Evolutionary conservation across 2,113 vertebrate species (phyloP), one percentile per base, ranked within the genome.

Genomic region (Rousettus leschenaultii): DNA sequence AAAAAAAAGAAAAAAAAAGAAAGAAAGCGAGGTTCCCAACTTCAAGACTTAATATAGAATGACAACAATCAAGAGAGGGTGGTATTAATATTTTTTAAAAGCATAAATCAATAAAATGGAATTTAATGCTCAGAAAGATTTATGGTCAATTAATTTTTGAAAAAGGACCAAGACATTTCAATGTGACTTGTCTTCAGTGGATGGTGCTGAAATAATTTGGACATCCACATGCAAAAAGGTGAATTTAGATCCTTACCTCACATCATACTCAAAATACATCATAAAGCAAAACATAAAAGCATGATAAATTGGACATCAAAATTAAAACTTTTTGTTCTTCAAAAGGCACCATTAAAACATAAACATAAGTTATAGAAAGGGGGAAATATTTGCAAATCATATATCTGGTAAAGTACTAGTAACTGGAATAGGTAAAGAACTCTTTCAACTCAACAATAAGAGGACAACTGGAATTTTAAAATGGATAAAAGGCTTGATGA

Each of bases 91-190:
- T 6, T 30, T 70, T 26, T 5, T 48, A 88, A 93, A 73, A 87
- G 63, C 33, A 43, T 40, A 71, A 89, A 80, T 74, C 71, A 87
- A 87, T 86, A 35, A 65, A 45, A 78, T 26, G 40, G 18, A 63
- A 70, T 78, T 22, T 68, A 88, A 45, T 91, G 77, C 45, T 61
- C 86, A 48, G 85, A 84, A 85, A 85, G 38, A 80, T 59, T 85
- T 43, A 93, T 13, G 86, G n/a, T 66, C 86, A 80, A 71, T 53
- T 71, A 59, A 95, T 85, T 93, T 96, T 83, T 95, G 33, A 55
- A 79, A 97, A 87, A 10, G 80, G 61, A n/a, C 26, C 63, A 96
- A 90, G 71, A 55, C 65, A 74, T 94, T 63, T 75, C 68, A 53
- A 59, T 65, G 53, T 84, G 75, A 94, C 55, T 45, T 87, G 21